Conservation (phyloP, 2,797 vertebrate genomes). For the Staurois parvus region DNA sequence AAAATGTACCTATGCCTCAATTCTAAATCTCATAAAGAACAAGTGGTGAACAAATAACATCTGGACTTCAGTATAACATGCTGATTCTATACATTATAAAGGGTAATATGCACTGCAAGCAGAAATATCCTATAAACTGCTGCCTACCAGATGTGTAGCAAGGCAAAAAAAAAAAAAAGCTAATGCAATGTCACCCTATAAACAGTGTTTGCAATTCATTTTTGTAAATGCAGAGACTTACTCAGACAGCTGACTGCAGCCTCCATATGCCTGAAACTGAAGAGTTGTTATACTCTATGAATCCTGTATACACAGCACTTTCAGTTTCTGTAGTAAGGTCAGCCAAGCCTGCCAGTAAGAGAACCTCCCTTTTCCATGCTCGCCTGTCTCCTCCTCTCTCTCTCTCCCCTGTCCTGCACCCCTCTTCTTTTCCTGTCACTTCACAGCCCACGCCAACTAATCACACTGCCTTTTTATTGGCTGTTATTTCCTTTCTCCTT, state of each 20-base stretch:
- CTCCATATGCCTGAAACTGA: slow-evolving; percentile 37
- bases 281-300: background rate
- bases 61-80: background rate
- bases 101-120: background rate
- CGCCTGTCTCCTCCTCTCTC: slow-evolving; percentile 13
- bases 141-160: background rate
- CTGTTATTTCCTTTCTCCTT: background rate
- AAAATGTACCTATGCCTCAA: background rate
- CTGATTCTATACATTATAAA: background rate
- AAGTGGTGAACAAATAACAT: background rate
- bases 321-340: slow-evolving; percentile 36
- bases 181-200: background rate
- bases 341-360: slow-evolving; percentile 40
- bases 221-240: slow-evolving; percentile 24
- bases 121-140: background rate
- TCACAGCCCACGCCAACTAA: background rate
- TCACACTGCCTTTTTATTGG: background rate
- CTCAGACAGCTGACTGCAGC: slow-evolving; percentile 20
- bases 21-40: background rate
- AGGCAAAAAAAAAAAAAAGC: background rate
- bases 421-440: slow-evolving; percentile 4
- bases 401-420: background rate
- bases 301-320: background rate
- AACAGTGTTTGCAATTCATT: background rate
- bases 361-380: slow-evolving; percentile 34